phyloP scores from a whole-genome alignment of 2,113 vertebrate species.

The Ramphastos sulfuratus region DNA sequence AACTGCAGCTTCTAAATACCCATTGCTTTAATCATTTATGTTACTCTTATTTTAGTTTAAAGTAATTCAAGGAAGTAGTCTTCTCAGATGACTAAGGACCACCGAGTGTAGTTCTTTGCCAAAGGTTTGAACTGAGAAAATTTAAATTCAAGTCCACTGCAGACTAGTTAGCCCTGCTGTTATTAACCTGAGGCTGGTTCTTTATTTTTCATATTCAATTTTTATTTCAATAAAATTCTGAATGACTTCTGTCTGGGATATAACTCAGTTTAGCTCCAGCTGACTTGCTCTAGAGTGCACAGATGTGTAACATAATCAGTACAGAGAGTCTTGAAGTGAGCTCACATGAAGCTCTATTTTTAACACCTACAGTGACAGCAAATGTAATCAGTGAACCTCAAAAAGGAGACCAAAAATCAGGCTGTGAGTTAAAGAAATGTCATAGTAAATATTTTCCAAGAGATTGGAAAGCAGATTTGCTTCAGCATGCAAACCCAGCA shows the following conservation, averaged over 20 bases:
- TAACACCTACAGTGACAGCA: background rate
- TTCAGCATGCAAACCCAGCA: background rate
- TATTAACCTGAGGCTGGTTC: background rate
- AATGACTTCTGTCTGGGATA: background rate
- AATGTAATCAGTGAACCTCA: background rate
- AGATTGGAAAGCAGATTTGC: background rate
- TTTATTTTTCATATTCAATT: background rate
- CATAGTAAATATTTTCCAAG: conserved; percentile 1
- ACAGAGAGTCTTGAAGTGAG: background rate
- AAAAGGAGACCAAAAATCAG: background rate
- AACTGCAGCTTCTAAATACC: background rate
- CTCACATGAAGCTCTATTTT: conserved; percentile 5
- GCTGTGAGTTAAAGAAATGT: background rate
- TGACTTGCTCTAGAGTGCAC: background rate
- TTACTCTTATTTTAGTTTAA: background rate
- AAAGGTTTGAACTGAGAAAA: background rate
- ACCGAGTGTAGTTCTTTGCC: background rate
- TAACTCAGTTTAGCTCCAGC: background rate
- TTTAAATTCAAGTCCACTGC: background rate
- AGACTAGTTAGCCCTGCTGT: background rate
- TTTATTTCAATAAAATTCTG: background rate
- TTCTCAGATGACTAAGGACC: background rate
- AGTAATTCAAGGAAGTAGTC: background rate
- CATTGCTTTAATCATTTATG: background rate
- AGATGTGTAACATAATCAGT: background rate